A percentile compares a stretch with the other conserved stretches of the same genome.
phyloP scores from a whole-genome alignment of 1,140 invertebrate genomes.

The Drosophila rhopaloa region DNA sequence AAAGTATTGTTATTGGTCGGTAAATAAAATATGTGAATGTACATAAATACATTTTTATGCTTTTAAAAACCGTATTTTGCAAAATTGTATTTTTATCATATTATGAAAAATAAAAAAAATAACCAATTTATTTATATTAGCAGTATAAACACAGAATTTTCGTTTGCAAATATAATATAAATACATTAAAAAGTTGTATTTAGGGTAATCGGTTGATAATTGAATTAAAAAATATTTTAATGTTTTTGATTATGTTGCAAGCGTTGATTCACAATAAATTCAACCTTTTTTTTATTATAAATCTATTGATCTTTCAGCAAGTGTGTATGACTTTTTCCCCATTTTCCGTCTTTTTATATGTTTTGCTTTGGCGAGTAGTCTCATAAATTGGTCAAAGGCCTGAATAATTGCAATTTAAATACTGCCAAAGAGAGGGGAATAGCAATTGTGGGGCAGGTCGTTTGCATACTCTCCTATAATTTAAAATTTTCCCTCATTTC shows the following conservation, averaged over 20 bases:
- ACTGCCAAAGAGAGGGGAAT: constrained; percentile 15
- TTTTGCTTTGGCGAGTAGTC: constrained; percentile 34
- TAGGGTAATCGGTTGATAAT: not conserved
- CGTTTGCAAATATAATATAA: too few relatives aligned
- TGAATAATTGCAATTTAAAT: constrained; percentile 72
- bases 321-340: not conserved
- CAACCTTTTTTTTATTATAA: not conserved
- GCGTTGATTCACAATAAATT: not conserved
- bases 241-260: too few relatives aligned
- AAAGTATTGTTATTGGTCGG: constrained; percentile 1
- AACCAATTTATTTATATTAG: not conserved
- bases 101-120: too few relatives aligned
- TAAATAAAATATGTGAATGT: not conserved
- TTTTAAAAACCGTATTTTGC: not conserved
- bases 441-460: constrained; percentile 45
- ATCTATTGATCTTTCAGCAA: not conserved
- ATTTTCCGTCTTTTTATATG: not conserved
- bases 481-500: constrained; percentile 6
- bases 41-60: not conserved
- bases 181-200: not conserved
- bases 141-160: not conserved
- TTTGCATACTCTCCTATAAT: constrained; percentile 24
- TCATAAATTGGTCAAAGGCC: constrained; percentile 74
- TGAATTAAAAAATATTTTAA: not conserved
- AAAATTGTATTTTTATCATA: too few relatives aligned